Percentiles rank a stretch among this genome's conserved stretches.
Evolutionary conservation across 2,113 vertebrate species (phyloP).

Genomic region (Guaruba guarouba): DNA sequence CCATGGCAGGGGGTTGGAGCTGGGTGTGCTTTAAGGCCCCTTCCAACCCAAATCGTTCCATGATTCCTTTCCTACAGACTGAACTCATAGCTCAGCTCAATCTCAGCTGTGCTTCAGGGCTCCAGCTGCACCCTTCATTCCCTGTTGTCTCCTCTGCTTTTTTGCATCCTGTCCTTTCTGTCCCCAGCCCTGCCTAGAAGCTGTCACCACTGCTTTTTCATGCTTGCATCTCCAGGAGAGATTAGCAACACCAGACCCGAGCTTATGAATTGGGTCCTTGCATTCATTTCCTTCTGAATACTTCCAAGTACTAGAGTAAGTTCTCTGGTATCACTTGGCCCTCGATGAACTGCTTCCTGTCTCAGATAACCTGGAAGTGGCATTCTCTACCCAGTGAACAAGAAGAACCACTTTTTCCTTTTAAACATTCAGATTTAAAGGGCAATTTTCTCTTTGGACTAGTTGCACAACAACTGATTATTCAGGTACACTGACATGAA

Average conservation of each 20-base stretch:
- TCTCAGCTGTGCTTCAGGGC: background rate
- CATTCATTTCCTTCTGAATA: background rate
- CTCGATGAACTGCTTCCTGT: background rate
- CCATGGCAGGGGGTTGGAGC: background rate
- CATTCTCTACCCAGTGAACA: background rate
- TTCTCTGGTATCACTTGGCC: background rate
- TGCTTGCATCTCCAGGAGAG: background rate
- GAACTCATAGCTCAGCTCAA: background rate
- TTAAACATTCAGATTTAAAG: background rate
- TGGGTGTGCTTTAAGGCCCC: background rate
- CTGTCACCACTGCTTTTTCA: background rate
- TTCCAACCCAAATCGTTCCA: background rate
- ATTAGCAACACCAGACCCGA: background rate
- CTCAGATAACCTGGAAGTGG: background rate
- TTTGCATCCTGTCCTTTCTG: background rate
- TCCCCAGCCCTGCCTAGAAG: background rate
- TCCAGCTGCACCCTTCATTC: background rate
- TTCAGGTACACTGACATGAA: background rate
- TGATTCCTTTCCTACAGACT: background rate
- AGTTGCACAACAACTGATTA: background rate
- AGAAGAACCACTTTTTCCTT: background rate
- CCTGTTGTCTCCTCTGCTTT: background rate
- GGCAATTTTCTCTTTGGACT: background rate
- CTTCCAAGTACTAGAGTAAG: background rate
- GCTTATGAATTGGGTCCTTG: background rate